Evolutionary conservation across 1,140 invertebrate species (phyloP).

Genomic region (Hylaeus anthracinus): DNA sequence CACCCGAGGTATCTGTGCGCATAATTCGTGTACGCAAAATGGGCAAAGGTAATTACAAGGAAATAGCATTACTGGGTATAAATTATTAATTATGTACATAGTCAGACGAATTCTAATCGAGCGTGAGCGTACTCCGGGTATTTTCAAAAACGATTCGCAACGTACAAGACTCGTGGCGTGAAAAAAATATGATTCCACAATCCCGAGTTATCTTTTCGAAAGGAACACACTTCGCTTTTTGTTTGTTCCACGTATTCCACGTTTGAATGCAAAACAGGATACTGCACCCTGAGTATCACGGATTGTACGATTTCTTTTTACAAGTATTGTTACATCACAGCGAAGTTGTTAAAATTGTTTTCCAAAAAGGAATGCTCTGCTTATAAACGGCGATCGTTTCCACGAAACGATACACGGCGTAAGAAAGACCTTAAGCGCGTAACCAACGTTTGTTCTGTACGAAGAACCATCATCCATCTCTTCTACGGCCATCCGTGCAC

Average conservation of each 20-base stretch:
- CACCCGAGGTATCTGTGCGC: too few relatives aligned
- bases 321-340: slow-evolving; percentile 28
- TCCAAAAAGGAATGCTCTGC: slow-evolving; percentile 26
- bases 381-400: background rate
- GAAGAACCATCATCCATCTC: slow-evolving; percentile 9
- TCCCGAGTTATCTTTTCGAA: too few relatives aligned
- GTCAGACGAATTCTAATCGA: background rate
- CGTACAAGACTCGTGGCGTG: too few relatives aligned
- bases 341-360: slow-evolving; percentile 4
- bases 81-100: background rate
- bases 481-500: slow-evolving; percentile 6
- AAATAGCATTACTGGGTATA: too few relatives aligned
- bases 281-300: background rate
- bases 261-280: background rate
- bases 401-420: background rate
- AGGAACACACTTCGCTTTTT: too few relatives aligned
- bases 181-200: too few relatives aligned
- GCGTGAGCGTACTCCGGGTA: too few relatives aligned
- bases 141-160: too few relatives aligned
- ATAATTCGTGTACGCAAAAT: too few relatives aligned
- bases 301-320: background rate
- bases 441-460: slow-evolving; percentile 12
- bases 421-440: background rate
- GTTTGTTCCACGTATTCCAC: background rate
- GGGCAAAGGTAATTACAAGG: too few relatives aligned